Evolutionary conservation across 2,797 vertebrate genomes (phyloP).

Genomic region (Malacoraja senta): DNA sequence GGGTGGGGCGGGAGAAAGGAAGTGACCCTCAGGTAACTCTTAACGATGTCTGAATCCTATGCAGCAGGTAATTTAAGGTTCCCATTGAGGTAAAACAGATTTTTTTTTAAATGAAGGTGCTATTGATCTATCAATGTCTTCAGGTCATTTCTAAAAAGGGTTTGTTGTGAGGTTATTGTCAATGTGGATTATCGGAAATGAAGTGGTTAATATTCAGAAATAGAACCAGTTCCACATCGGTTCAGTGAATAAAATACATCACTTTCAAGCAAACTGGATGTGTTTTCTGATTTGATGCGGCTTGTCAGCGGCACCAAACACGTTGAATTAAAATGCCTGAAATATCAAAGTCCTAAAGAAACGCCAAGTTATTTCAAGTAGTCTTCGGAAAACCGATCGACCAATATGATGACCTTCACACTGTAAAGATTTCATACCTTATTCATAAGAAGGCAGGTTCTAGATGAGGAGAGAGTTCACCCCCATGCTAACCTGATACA

Average conservation of each 20-base stretch:
- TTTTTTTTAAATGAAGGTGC: neutral
- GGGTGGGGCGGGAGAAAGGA: too few species aligned
- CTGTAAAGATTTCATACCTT: neutral
- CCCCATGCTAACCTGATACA: too few species aligned
- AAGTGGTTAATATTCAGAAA: slow-evolving; percentile 19
- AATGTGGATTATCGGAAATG: neutral
- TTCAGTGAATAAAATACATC: neutral
- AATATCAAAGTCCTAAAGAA: slow-evolving; percentile 21
- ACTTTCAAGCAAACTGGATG: neutral
- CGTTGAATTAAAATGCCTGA: slow-evolving; percentile 29
- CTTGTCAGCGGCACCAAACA: slow-evolving; percentile 26
- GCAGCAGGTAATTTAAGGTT: neutral
- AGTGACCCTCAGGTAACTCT: neutral
- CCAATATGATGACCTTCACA: neutral
- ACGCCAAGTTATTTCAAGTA: neutral
- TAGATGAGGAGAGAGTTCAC: neutral
- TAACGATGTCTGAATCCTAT: neutral
- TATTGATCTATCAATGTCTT: neutral
- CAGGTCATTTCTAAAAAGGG: neutral
- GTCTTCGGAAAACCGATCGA: neutral
- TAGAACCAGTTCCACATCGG: neutral
- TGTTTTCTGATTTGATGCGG: slow-evolving; percentile 31
- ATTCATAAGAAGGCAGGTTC: neutral
- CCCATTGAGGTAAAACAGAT: neutral
- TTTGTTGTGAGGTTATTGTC: neutral